These are phyloP conservation scores for Scarus forsteni DNA, from an alignment of 2,797 vertebrate genomes.

Conservation along the genomic window DNA sequence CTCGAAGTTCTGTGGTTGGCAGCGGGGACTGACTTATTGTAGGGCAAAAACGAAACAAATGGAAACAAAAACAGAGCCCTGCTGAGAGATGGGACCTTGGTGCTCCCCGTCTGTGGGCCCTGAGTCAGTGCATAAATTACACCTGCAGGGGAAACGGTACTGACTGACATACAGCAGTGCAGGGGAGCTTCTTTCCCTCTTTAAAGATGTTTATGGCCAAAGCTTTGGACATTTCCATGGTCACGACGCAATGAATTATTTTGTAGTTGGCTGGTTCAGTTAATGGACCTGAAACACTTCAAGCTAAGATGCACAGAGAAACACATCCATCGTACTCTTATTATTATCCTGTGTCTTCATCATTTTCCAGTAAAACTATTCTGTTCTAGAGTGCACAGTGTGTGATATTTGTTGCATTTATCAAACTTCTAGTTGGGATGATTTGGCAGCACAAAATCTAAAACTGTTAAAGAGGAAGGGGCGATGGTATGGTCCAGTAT, in stretches of 20 bases:
- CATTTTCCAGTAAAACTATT: neutral
- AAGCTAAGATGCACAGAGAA: neutral
- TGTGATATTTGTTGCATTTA: conserved; percentile 2
- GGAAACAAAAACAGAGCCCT: conserved; percentile 31
- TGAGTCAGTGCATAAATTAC: conserved; percentile 13
- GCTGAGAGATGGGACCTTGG: conserved; percentile 8
- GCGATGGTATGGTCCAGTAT: no score
- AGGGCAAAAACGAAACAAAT: conserved; percentile 24
- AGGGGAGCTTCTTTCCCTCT: neutral
- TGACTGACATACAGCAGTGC: conserved; percentile 11
- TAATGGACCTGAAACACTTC: neutral
- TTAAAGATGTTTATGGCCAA: conserved; percentile 1
- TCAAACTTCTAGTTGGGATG: conserved; percentile 13
- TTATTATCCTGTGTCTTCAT: neutral
- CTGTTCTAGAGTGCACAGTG: no score
- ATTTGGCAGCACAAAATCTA: no score
- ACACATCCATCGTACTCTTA: neutral
- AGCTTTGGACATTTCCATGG: neutral
- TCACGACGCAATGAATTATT: neutral
- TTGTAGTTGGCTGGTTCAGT: neutral
- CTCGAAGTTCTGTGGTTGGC: conserved; percentile 4
- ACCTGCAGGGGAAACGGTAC: neutral
- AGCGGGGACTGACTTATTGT: conserved; percentile 11
- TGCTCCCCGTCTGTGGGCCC: conserved; percentile 8
- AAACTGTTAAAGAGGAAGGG: no score